These are phyloP conservation scores for Eupeodes corollae DNA, from an alignment of 1,140 invertebrate species.

Conservation along the genomic window DNA sequence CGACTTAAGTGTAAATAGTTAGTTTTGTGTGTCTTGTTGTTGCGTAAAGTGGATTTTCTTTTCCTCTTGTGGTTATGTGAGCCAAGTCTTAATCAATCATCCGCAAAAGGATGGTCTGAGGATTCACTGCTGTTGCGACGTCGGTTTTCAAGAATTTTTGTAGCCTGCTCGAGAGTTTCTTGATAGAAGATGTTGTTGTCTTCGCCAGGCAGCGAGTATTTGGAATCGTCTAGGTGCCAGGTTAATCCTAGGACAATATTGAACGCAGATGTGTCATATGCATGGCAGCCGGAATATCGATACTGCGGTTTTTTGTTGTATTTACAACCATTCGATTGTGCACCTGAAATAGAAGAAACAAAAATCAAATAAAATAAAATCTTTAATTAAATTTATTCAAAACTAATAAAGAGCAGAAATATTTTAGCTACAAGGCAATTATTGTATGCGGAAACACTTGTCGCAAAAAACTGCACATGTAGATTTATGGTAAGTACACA, in stretches of 20 bases:
- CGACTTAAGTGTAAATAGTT: too few species aligned
- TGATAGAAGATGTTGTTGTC: slow-evolving; percentile 29
- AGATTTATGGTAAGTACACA: too few species aligned
- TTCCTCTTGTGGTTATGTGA: too few species aligned
- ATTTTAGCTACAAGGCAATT: too few species aligned
- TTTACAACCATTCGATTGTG: slow-evolving; percentile 64
- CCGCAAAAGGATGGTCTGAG: slow-evolving; percentile 35
- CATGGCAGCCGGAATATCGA: slow-evolving; percentile 85
- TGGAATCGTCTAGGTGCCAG: slow-evolving; percentile 59
- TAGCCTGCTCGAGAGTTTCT: slow-evolving; percentile 33
- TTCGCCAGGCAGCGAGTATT: slow-evolving; percentile 37
- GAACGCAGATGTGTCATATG: slow-evolving; percentile 79
- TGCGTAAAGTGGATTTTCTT: too few species aligned
- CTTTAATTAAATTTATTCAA: too few species aligned
- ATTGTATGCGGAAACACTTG: too few species aligned
- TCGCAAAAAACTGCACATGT: too few species aligned
- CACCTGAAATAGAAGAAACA: slow-evolving; percentile 47
- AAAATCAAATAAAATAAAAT: slow-evolving; percentile 1
- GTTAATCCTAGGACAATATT: slow-evolving; percentile 77
- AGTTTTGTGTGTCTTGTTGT: too few species aligned
- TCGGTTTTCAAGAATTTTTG: slow-evolving; percentile 31
- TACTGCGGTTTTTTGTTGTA: slow-evolving; percentile 86
- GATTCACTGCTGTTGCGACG: slow-evolving; percentile 32
- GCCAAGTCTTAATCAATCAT: slow-evolving; percentile 15
- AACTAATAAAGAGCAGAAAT: too few species aligned